phyloP scores from a whole-genome alignment of 2,113 vertebrate genomes.

The Ochotona curzoniae region DNA sequence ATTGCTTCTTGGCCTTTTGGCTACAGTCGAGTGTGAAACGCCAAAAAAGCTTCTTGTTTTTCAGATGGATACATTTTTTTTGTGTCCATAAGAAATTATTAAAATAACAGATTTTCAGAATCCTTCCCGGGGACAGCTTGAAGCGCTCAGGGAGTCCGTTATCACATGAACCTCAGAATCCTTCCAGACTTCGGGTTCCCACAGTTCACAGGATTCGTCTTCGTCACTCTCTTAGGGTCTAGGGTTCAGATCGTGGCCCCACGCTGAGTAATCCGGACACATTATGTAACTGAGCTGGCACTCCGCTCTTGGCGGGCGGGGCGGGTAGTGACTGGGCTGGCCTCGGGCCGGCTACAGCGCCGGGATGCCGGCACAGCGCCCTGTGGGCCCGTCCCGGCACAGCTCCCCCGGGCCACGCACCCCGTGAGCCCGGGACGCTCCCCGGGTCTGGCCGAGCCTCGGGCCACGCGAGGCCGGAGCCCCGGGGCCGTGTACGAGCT shows the following conservation, averaged over 20 bases:
- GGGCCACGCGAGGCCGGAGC: too few species aligned
- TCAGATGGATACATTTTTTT: too few species aligned
- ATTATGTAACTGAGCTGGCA: conserved; percentile 50
- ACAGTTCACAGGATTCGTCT: background rate
- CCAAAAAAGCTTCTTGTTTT: too few species aligned
- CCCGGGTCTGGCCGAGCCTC: too few species aligned
- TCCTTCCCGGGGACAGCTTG: background rate
- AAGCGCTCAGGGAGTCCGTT: background rate
- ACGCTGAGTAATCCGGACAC: background rate
- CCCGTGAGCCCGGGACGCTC: too few species aligned
- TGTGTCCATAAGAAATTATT: too few species aligned
- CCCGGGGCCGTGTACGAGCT: background rate
- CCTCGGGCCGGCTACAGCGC: background rate
- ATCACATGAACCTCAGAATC: too few species aligned
- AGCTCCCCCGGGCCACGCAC: too few species aligned
- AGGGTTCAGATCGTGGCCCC: background rate
- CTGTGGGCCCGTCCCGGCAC: too few species aligned
- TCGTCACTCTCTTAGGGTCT: background rate
- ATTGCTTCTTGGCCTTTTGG: too few species aligned
- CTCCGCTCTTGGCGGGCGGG: background rate
- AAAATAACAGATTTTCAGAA: background rate
- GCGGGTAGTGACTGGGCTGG: background rate
- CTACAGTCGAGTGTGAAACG: too few species aligned
- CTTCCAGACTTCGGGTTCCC: conserved; percentile 17
- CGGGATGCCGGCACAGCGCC: too few species aligned